phyloP scores from a whole-genome alignment of 2,888 invertebrate genomes.

The Hirtodrosophila histrioides region DNA sequence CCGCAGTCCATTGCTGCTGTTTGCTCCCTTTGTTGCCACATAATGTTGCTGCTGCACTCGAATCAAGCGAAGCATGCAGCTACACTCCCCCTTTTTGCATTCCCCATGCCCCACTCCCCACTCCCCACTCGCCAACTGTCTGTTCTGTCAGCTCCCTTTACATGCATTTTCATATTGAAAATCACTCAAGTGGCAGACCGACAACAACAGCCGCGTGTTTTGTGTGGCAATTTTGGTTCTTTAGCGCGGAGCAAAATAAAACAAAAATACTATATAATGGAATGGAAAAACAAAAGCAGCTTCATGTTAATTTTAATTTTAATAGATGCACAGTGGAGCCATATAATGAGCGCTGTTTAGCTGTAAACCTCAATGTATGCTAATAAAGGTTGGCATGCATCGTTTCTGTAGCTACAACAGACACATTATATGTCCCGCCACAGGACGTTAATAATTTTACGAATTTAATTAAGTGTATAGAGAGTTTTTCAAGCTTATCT shows the following conservation, averaged over 20 bases:
- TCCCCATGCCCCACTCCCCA: conserved; percentile 32
- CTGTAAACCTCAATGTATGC: conserved; percentile 58
- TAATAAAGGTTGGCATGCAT: conserved; percentile 60
- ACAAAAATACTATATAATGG: background rate
- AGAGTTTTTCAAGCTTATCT: background rate
- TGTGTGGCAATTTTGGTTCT: conserved; percentile 64
- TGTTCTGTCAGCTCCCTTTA: conserved; percentile 57
- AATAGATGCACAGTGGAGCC: conserved; percentile 51
- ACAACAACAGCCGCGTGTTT: conserved; percentile 40
- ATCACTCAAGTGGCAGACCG: conserved; percentile 76
- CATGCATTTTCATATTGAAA: conserved; percentile 77
- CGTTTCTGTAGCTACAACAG: conserved; percentile 41
- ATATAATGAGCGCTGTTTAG: conserved; percentile 68
- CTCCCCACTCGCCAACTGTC: conserved; percentile 16
- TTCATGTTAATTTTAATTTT: conserved; percentile 71
- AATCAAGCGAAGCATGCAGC: conserved; percentile 63
- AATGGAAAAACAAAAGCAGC: conserved; percentile 35
- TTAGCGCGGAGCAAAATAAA: conserved; percentile 28
- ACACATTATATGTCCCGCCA: conserved; percentile 6
- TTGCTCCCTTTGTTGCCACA: conserved; percentile 58
- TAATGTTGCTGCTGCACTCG: conserved; percentile 53
- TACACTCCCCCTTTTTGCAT: conserved; percentile 42
- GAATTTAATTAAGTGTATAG: background rate
- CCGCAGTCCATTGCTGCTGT: conserved; percentile 63
- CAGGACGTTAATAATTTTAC: background rate